phyloP scores from a whole-genome alignment of 2,797 vertebrate genomes.

The Intellagama lesueurii region DNA sequence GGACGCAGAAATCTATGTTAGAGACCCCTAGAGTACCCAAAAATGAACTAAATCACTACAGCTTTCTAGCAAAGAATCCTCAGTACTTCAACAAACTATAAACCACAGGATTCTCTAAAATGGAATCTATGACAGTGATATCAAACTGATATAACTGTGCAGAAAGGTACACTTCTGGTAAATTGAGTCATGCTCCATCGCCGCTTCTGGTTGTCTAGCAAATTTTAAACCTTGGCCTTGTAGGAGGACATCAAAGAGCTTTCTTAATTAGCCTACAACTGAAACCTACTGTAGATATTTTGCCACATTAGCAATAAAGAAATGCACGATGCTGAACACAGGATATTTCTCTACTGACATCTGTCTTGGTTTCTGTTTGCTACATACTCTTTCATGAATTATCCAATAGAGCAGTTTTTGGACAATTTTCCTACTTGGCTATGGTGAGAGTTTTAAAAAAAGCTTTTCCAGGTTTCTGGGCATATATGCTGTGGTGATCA shows the following conservation, averaged over 20 bases:
- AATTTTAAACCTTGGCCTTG: background rate
- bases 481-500: no score
- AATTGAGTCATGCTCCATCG: background rate
- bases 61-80: no score
- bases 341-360: background rate
- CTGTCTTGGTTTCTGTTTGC: background rate
- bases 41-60: no score
- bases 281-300: background rate
- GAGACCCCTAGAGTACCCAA: no score
- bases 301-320: background rate
- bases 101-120: no score
- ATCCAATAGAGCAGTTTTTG: background rate
- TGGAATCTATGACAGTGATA: no score
- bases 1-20: no score
- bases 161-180: no score
- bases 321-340: background rate
- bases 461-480: no score
- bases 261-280: background rate
- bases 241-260: background rate
- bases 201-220: background rate
- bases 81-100: no score
- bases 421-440: background rate
- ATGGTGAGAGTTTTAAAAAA: no score
- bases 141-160: no score
- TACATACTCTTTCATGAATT: background rate